phyloP scores from a whole-genome alignment of 2,888 invertebrate species.

The Yponomeuta evonymella region DNA sequence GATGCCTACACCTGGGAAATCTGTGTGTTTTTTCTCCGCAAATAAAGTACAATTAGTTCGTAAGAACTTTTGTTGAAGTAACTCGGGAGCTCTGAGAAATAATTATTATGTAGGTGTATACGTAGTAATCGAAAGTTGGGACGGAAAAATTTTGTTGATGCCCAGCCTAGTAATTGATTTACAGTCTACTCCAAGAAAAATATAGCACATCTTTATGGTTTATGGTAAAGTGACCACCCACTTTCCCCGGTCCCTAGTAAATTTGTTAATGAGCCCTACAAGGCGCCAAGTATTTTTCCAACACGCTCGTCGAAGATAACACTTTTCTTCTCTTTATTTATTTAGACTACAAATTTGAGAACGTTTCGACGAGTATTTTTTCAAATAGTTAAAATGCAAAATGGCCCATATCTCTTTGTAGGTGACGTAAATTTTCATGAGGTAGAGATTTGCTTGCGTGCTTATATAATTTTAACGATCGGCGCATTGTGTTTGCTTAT shows the following conservation, averaged over 20 bases:
- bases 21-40: neutral
- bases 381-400: no score
- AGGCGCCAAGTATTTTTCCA: neutral
- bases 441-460: no score
- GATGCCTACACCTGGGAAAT: conserved; percentile 14
- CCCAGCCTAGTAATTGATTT: neutral
- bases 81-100: neutral
- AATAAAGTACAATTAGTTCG: neutral
- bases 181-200: no score
- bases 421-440: no score
- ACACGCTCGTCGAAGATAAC: neutral
- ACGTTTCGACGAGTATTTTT: no score
- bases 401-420: no score
- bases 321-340: no score
- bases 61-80: neutral
- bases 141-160: neutral
- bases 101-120: neutral
- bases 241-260: neutral
- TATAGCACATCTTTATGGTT: no score
- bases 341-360: no score
- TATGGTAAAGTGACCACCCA: neutral
- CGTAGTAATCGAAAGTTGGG: neutral
- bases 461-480: no score
- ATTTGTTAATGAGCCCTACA: neutral
- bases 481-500: no score